Conservation (phyloP, 2,888 invertebrate genomes). For the Chironomus tentans region DNA sequence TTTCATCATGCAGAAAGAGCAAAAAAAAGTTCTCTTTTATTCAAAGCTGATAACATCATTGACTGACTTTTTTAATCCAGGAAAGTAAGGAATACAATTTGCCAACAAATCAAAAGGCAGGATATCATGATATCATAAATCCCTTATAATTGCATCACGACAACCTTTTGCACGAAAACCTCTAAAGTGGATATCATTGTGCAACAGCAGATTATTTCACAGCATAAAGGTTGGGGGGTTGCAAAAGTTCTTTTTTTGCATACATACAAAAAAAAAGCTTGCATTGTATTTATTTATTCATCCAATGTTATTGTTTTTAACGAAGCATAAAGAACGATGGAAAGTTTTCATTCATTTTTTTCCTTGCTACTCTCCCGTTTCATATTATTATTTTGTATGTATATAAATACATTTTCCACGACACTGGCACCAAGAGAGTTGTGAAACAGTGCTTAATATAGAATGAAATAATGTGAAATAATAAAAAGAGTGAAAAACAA, state of each 20-base stretch:
- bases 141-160: neutral
- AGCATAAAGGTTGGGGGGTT: too few species aligned
- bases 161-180: neutral
- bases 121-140: neutral
- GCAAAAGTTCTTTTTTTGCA: neutral
- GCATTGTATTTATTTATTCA: constrained; percentile 4
- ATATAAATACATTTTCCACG: neutral
- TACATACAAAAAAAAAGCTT: neutral
- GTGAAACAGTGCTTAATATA: neutral
- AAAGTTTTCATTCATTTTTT: neutral
- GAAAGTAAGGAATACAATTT: neutral
- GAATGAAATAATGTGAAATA: neutral
- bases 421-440: neutral
- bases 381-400: neutral
- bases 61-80: neutral
- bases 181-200: too few species aligned
- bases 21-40: neutral
- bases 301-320: constrained; percentile 24
- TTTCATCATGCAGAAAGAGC: neutral
- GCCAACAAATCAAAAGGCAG: neutral
- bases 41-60: neutral
- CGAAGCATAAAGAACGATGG: constrained; percentile 17
- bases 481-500: neutral
- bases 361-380: neutral
- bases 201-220: too few species aligned